Evolutionary conservation across 2,888 invertebrate genomes (phyloP).

Genomic region (Ceriagrion tenellum): DNA sequence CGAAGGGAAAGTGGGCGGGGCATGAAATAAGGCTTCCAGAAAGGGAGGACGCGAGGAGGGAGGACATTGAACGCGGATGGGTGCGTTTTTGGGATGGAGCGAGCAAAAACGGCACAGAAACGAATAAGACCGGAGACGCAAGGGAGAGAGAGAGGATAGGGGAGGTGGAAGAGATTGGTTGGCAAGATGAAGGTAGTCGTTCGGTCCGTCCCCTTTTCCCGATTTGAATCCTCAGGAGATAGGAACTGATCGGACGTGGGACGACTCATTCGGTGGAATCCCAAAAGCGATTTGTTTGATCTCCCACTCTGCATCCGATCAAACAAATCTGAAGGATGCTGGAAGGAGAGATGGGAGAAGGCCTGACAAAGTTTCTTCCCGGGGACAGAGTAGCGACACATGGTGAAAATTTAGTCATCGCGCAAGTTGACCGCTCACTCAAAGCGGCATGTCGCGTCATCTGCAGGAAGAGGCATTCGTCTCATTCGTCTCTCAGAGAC

Average conservation of each 20-base stretch:
- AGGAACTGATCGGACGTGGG: neutral
- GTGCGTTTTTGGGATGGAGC: neutral
- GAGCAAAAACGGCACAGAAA: neutral
- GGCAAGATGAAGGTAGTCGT: neutral
- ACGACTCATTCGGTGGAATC: neutral
- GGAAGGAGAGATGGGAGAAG: neutral
- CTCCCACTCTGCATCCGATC: neutral
- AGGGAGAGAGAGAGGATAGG: neutral
- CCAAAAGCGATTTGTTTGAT: constrained; percentile 19
- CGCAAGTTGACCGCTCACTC: neutral
- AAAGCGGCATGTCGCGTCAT: too few species aligned
- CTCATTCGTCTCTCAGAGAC: neutral
- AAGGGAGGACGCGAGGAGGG: neutral
- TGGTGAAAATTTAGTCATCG: neutral
- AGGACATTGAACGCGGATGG: neutral
- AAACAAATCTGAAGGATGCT: neutral
- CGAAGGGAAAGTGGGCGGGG: neutral
- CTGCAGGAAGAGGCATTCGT: too few species aligned
- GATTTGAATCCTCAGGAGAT: neutral
- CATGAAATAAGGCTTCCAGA: neutral
- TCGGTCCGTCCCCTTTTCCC: neutral
- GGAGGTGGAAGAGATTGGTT: neutral
- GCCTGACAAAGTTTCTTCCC: neutral
- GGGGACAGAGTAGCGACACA: neutral
- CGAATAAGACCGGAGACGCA: neutral